Base-by-base conservation (phyloP, 2,797 vertebrate species). In the Staurois parvus region DNA sequence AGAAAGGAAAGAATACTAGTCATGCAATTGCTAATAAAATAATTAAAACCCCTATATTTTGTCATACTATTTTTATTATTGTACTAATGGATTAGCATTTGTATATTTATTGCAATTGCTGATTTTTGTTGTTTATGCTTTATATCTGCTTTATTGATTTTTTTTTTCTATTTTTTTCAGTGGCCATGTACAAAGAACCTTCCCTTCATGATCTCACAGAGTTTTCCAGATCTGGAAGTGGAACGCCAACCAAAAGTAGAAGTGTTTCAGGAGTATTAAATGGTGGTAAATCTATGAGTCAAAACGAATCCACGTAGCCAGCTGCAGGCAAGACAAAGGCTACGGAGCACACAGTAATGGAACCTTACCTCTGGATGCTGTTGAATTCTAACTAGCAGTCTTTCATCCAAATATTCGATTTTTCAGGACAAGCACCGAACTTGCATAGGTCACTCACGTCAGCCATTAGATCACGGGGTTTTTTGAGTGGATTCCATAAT, bases 161-260 rank as follows among this genome's bases (percentile, higher is more conserved):
- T 24, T 24, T 59, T 24, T 6, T 56, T 19, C 28, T 17, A 52
- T 79, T 72, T 30, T 8, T 67, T 72, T 66, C 94, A 99, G 98
- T 99, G 94, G 97, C 98, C 88, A 99, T 99, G 97, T 99, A 99
- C 95, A 96, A 98, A 94, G 98, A 99, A 93, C 98, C 98, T 52
- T 99, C 98, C 77, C 96, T 99, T 87, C 98, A 99, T 10, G 98
- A 99, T 91, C 95, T 99, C 91, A 98, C 98, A 78, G 98, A 99
- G 94, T 99, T 98, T 94, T 99, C 98, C 77, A 96, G 98, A 88
- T 99, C 98, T 30, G 98, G 98, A 91, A 99, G 97, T 24, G 98
- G 97, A 90, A 99, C 98, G 26, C 98, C 98, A 82, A 99, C 98
- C 90, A 99, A 99, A 95, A 99, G 98, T 94, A 96, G 98, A 94